Base-by-base conservation (phyloP, 2,888 invertebrate genomes). In the Marronus borbonicus region DNA sequence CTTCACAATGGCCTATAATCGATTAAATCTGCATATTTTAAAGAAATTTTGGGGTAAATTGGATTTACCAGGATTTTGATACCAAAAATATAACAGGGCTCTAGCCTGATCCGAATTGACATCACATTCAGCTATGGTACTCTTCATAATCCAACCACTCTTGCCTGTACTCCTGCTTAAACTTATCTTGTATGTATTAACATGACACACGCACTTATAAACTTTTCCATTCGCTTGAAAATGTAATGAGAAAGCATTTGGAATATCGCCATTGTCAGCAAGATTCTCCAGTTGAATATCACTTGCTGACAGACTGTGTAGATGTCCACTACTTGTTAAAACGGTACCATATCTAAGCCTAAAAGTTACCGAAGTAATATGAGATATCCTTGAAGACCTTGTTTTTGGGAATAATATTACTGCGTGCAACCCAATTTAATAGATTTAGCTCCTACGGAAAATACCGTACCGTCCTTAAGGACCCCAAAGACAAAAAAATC, bases 291-390 rank as follows among this genome's bases (percentile, higher is more conserved):
- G 85, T 24, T 86, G 83, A 2, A 93, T 85, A 84, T 92, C 90
- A 7, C 89, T 89, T 24, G 87, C 85, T 5, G 88, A 88, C 52
- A 93, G 89, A 3, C 87, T 85, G 24, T 85, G 81, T 1, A 90
- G 85, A 0, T 84, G 81, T 60, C 85, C 90, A 82, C 89, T 88
- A 0, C 90, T 90, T 17, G 89, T 86, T 72, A 91, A 87, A 2
- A 92, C 88, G 76, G 88, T 89, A 0, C 93, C 93, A 72, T 89
- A 91, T 80, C 90, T 88, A 66, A 91, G 88, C 78, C 93, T 93
- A 84, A 50, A 86, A 86, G 60, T 76, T 84, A 3, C 4, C 14
- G 17, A 58, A 8, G 10, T 52, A 24, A 7, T 17, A 44, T 14
- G 8, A 39, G 36, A 44, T 62, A 0, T 36, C 8, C 3, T 17